Conservation (phyloP, 2,113 vertebrate genomes). For the Lophochroa leadbeateri region DNA sequence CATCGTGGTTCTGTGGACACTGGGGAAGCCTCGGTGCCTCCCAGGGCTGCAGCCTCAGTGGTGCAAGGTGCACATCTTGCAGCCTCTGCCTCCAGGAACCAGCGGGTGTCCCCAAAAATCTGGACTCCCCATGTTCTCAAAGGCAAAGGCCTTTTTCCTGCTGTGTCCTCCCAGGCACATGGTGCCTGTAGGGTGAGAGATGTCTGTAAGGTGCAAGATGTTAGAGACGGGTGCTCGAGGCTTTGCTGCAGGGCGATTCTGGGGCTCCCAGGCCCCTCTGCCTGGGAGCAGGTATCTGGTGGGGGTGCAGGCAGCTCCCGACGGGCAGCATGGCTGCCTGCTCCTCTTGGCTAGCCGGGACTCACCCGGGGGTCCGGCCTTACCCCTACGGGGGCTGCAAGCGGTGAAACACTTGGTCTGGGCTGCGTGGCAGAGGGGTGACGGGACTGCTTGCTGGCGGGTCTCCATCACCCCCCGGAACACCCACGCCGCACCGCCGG, state of each 20-base stretch:
- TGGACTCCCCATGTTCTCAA: neutral
- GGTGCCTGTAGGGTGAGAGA: neutral
- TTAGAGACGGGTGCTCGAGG: neutral
- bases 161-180: accelerated
- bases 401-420: accelerated
- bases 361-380: too few species aligned
- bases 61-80: neutral
- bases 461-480: neutral
- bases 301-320: neutral
- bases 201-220: accelerated
- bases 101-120: neutral
- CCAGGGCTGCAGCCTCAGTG: neutral
- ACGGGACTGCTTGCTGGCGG: neutral
- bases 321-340: neutral
- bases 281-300: too few species aligned
- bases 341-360: neutral
- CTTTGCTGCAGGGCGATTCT: neutral
- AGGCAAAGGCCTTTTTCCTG: neutral
- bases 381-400: neutral
- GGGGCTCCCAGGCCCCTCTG: neutral
- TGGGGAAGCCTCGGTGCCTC: neutral
- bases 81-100: neutral
- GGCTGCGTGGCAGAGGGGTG: neutral
- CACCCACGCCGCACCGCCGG: neutral
- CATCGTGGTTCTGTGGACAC: accelerated